These are phyloP conservation scores for Diaprepes abbreviatus DNA, from an alignment of 2,888 invertebrate species.

Conservation along the genomic window DNA sequence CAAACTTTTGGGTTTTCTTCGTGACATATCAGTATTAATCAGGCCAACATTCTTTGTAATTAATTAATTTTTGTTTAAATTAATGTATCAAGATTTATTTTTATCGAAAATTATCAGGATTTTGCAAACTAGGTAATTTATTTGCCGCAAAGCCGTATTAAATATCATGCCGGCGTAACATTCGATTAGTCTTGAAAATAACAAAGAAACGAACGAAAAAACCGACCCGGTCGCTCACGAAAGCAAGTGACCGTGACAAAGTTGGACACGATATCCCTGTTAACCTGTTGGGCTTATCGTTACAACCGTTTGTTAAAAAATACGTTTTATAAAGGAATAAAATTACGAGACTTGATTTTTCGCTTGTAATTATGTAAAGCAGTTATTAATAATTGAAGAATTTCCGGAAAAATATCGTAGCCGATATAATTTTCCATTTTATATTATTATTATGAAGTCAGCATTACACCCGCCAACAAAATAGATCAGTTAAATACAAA, in stretches of 20 bases:
- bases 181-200: background rate
- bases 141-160: background rate
- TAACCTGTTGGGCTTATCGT: slow-evolving; percentile 26
- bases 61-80: too few species aligned
- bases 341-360: background rate
- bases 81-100: slow-evolving; percentile 1
- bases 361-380: too few species aligned
- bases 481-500: too few species aligned
- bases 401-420: too few species aligned
- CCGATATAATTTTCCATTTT: too few species aligned
- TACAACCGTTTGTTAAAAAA: slow-evolving; percentile 2
- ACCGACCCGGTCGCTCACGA: slow-evolving; percentile 8
- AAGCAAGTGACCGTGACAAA: slow-evolving; percentile 29
- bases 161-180: background rate
- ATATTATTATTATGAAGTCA: too few species aligned
- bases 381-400: too few species aligned
- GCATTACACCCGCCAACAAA: too few species aligned
- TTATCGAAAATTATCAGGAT: background rate
- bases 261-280: slow-evolving; percentile 18
- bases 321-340: background rate
- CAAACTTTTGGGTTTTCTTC: too few species aligned
- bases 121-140: slow-evolving; percentile 1
- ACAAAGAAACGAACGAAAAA: background rate
- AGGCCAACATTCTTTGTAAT: too few species aligned
- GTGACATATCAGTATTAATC: too few species aligned